These are phyloP conservation scores for Ditylenchus weischeri DNA, from an alignment of 2,888 invertebrate genomes.

Conservation along the genomic window DNA sequence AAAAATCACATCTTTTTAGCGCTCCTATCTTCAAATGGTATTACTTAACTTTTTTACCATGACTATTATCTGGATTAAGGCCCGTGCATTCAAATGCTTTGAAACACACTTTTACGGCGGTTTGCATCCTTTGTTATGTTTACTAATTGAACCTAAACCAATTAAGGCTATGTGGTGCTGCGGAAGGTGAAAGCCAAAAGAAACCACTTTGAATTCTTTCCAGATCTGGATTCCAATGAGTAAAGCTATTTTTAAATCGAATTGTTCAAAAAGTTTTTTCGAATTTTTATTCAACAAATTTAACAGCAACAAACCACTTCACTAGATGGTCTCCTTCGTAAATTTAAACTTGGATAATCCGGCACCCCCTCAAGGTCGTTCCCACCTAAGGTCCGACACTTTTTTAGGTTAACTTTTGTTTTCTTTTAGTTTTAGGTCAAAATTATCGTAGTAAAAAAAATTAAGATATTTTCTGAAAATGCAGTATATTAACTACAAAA, in stretches of 20 bases:
- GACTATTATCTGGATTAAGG: not conserved
- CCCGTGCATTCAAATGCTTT: conserved; percentile 14
- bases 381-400: too few relatives aligned
- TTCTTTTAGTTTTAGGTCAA: too few relatives aligned
- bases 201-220: conserved; percentile 21
- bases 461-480: too few relatives aligned
- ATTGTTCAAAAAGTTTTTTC: not conserved
- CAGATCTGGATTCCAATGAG: conserved; percentile 13
- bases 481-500: too few relatives aligned
- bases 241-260: not conserved
- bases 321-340: too few relatives aligned
- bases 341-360: too few relatives aligned
- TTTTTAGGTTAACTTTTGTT: too few relatives aligned
- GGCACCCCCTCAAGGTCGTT: too few relatives aligned
- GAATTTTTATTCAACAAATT: not conserved
- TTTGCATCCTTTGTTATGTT: too few relatives aligned
- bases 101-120: conserved; percentile 8
- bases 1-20: not conserved
- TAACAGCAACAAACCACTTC: too few relatives aligned
- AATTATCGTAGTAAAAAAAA: too few relatives aligned
- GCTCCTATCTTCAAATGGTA: conserved; percentile 7
- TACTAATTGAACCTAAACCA: too few relatives aligned
- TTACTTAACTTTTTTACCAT: conserved; percentile 1
- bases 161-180: conserved; percentile 7
- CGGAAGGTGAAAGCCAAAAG: conserved; percentile 16